Evolutionary conservation across 2,888 invertebrate species (phyloP), one percentile per base, ranked within the genome.

Genomic region (Phragmatobia fuliginosa): DNA sequence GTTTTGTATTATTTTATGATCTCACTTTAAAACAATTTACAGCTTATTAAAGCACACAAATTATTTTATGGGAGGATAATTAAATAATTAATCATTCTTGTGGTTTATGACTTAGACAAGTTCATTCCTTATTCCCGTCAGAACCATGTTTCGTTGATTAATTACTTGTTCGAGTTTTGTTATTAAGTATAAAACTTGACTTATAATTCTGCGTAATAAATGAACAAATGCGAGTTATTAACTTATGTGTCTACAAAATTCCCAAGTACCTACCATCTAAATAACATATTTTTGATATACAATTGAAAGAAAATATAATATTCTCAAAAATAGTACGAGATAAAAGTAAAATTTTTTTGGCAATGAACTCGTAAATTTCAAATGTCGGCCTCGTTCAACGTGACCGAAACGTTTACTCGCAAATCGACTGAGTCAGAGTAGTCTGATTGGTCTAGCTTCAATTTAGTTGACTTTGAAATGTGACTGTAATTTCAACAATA

Each of bases 131-230:
- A 61, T 25, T 67, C 36, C 67, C 25, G 67, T 62, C 67, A 62
- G 36, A 28, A 31, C 61, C 61, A 67, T 49, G 52, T 67, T 60
- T 16, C 21, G 31, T 41, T 52, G 61, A 67, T 67, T 67, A 67
- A 67, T 67, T 52, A 67, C 25, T 63, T 21, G 28, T 38, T 65
- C 33, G 25, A 56, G 18, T 28, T 56, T 65, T 58, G 36, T 36
- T 25, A 28, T 56, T 28, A 25, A 28, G 56, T 21, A 41, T 31
- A 32, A 62, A 52, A 25, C 25, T 52, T 52, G 3, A 2, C 52
- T 52, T 11, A 52, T 25, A 49, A 49, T 49, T 49, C 8, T 49
- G n/a, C 10, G 0, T 49, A 8, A n/a, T 49, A n/a, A n/a, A 49
- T 49, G 49, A n/a, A 45, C 45, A 45, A 45, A 45, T 21, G 3